These are phyloP conservation scores for Toxonevra muliebris DNA, from an alignment of 2,888 invertebrate species.

Conservation along the genomic window DNA sequence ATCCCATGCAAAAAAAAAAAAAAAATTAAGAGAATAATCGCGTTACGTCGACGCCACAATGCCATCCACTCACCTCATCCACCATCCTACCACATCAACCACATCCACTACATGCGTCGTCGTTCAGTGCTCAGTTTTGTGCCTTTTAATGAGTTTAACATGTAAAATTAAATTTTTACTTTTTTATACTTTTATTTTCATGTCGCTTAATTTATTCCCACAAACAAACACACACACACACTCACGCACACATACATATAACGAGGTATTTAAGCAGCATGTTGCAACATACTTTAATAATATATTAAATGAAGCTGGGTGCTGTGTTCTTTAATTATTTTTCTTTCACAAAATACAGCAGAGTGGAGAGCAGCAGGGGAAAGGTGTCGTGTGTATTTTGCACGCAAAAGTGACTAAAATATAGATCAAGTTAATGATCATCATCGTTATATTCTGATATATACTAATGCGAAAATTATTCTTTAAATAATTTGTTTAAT, in stretches of 20 bases:
- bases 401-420: conserved; percentile 9
- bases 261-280: conserved; percentile 4
- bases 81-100: too few species aligned
- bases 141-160: conserved; percentile 50
- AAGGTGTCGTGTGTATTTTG: not conserved
- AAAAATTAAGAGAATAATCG: too few species aligned
- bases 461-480: conserved; percentile 14
- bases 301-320: conserved; percentile 4
- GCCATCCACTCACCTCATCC: too few species aligned
- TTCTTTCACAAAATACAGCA: not conserved
- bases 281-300: conserved; percentile 5
- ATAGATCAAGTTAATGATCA: conserved; percentile 13
- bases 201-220: conserved; percentile 41
- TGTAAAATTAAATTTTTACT: conserved; percentile 43
- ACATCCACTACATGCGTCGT: too few species aligned
- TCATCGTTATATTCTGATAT: too few species aligned
- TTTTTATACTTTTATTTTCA: conserved; percentile 11
- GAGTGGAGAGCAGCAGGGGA: not conserved
- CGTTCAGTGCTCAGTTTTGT: conserved; percentile 17
- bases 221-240: conserved; percentile 20
- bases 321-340: conserved; percentile 20
- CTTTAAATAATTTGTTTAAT: too few species aligned
- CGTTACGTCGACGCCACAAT: too few species aligned
- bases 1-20: too few species aligned
- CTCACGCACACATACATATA: not conserved